These are phyloP conservation scores for Chironomus striatipennis DNA, from an alignment of 1,140 invertebrate species.

Conservation along the genomic window DNA sequence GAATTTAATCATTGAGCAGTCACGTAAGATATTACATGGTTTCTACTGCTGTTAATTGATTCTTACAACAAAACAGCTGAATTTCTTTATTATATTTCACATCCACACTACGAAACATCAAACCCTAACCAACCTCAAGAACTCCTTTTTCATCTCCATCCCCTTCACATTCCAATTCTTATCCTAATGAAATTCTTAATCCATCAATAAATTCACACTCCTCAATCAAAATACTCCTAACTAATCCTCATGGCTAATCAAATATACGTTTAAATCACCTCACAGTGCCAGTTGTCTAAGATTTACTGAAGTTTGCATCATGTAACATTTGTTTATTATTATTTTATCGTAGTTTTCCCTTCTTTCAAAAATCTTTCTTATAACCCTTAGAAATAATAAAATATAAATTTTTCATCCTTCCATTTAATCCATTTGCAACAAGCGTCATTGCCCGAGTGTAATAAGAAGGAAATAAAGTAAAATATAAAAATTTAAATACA, in stretches of 20 bases:
- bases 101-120: neutral
- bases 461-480: neutral
- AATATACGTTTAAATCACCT: neutral
- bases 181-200: neutral
- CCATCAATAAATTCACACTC: neutral
- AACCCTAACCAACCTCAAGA: neutral
- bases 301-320: neutral
- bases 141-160: neutral
- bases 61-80: no score
- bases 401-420: no score
- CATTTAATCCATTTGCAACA: neutral
- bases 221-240: neutral
- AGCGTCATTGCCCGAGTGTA: neutral
- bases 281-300: neutral
- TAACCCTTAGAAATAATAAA: no score
- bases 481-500: constrained; percentile 6
- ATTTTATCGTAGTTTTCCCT: no score
- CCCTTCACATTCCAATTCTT: neutral
- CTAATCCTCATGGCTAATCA: constrained; percentile 5
- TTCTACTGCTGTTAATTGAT: no score
- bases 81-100: neutral
- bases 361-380: no score
- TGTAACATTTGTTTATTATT: no score
- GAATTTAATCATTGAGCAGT: no score
- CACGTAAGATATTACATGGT: no score